Percentiles rank a stretch among this genome's conserved stretches.
These are phyloP conservation scores for Icerya purchasi DNA, from an alignment of 2,888 invertebrate species.

Conservation along the genomic window DNA sequence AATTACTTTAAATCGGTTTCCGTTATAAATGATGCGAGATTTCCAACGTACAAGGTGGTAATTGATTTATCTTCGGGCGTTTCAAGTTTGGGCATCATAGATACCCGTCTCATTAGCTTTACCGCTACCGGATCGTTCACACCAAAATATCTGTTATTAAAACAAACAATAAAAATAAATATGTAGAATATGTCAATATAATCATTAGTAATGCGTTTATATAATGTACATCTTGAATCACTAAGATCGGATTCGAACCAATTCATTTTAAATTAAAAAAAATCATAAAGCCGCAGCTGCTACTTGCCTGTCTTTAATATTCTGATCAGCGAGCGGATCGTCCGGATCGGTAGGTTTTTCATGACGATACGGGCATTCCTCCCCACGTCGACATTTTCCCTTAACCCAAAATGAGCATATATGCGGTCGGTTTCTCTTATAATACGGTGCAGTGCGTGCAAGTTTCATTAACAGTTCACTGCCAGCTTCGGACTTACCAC, in stretches of 20 bases:
- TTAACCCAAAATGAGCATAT: constrained; percentile 98
- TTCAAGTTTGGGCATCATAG: constrained; percentile 82
- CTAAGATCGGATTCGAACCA: too few relatives aligned
- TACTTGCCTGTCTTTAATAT: constrained; percentile 59
- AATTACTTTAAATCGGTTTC: constrained; percentile 59
- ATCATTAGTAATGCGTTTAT: too few relatives aligned
- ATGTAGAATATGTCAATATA: too few relatives aligned
- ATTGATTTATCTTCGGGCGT: constrained; percentile 90
- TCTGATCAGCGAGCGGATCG: constrained; percentile 87
- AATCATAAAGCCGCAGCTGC: too few relatives aligned
- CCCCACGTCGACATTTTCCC: constrained; percentile 85
- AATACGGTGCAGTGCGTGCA: constrained; percentile 82
- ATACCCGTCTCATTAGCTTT: constrained; percentile 69
- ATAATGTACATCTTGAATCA: too few relatives aligned
- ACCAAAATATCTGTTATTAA: constrained; percentile 54
- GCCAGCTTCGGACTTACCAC: constrained; percentile 50
- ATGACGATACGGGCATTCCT: constrained; percentile 89
- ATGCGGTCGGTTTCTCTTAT: constrained; percentile 83
- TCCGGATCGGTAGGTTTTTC: constrained; percentile 94
- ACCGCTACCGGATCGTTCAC: constrained; percentile 91
- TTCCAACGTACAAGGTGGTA: constrained; percentile 93
- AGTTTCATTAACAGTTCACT: constrained; percentile 65
- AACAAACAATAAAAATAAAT: neutral
- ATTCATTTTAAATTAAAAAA: too few relatives aligned
- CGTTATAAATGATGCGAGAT: constrained; percentile 64